Conservation (phyloP, 2,797 vertebrate genomes). For the Poecilia velifera region DNA sequence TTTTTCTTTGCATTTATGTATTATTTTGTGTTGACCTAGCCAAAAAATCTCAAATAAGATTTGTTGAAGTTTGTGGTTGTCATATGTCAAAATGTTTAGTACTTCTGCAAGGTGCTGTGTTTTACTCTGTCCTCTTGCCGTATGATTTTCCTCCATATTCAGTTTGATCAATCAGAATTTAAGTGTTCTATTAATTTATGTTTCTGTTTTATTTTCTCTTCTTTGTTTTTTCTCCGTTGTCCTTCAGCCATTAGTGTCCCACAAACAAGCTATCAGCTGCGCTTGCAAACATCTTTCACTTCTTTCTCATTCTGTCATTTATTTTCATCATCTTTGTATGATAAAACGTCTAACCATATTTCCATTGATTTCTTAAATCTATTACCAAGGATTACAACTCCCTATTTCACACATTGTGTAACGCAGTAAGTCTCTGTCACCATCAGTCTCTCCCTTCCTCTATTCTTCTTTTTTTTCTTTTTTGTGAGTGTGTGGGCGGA, state of each 20-base stretch:
- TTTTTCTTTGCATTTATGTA: neutral
- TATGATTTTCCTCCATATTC: constrained; percentile 31
- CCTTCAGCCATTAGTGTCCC: constrained; percentile 56
- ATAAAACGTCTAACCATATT: constrained; percentile 60
- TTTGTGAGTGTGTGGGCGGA: constrained; percentile 62
- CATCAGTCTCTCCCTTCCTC: constrained; percentile 31
- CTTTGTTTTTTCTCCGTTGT: constrained; percentile 49
- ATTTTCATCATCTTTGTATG: constrained; percentile 65
- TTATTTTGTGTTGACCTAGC: neutral
- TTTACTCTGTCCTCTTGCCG: constrained; percentile 18
- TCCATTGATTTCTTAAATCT: constrained; percentile 59
- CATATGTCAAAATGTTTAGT: neutral
- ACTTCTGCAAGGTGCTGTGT: neutral
- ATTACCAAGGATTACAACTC: constrained; percentile 65
- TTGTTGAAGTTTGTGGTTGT: neutral
- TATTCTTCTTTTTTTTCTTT: constrained; percentile 13
- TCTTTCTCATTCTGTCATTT: constrained; percentile 56
- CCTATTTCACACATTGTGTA: constrained; percentile 56
- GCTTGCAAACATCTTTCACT: constrained; percentile 59
- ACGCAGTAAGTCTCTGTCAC: constrained; percentile 62
- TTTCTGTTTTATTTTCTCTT: constrained; percentile 48
- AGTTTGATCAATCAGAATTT: constrained; percentile 42
- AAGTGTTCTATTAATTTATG: constrained; percentile 49
- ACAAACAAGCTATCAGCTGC: constrained; percentile 58
- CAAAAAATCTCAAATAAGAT: neutral